phyloP scores from a whole-genome alignment of 2,797 vertebrate genomes.

The Ptychadena robeensis region DNA sequence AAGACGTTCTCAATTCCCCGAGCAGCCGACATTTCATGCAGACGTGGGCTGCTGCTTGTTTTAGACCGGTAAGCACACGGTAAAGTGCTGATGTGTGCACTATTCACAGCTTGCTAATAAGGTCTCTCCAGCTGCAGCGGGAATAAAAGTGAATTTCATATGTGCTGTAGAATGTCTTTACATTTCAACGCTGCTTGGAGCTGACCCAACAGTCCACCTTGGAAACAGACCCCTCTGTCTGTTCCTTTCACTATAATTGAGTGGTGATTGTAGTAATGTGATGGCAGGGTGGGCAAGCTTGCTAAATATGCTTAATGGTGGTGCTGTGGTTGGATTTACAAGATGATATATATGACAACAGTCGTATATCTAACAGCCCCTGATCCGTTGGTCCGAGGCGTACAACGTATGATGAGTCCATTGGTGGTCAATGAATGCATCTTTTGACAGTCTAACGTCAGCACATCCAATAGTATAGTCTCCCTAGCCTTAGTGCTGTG shows the following conservation, averaged over 20 bases:
- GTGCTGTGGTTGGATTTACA: background rate
- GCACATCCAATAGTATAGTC: too few relatives aligned
- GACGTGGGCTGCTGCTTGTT: slow-evolving; percentile 23
- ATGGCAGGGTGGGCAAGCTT: background rate
- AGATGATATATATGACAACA: too few relatives aligned
- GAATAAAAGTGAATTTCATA: slow-evolving; percentile 43
- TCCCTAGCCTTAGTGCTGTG: too few relatives aligned
- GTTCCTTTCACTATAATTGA: background rate
- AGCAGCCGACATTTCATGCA: slow-evolving; percentile 36
- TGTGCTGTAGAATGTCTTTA: slow-evolving; percentile 10
- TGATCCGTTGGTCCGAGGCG: too few relatives aligned
- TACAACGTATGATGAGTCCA: too few relatives aligned
- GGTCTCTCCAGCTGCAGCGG: slow-evolving; percentile 19
- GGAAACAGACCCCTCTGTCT: background rate
- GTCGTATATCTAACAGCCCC: too few relatives aligned
- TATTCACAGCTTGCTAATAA: slow-evolving; percentile 29
- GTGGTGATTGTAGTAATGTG: background rate
- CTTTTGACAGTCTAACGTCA: too few relatives aligned
- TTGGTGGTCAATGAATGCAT: too few relatives aligned
- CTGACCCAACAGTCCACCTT: slow-evolving; percentile 5
- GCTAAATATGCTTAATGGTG: background rate
- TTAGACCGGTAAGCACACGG: background rate
- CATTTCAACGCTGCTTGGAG: background rate
- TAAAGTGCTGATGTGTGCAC: slow-evolving; percentile 30
- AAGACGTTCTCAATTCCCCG: slow-evolving; percentile 11